These are phyloP conservation scores for Cheilosia vernalis DNA, from an alignment of 2,888 invertebrate genomes.

Conservation along the genomic window DNA sequence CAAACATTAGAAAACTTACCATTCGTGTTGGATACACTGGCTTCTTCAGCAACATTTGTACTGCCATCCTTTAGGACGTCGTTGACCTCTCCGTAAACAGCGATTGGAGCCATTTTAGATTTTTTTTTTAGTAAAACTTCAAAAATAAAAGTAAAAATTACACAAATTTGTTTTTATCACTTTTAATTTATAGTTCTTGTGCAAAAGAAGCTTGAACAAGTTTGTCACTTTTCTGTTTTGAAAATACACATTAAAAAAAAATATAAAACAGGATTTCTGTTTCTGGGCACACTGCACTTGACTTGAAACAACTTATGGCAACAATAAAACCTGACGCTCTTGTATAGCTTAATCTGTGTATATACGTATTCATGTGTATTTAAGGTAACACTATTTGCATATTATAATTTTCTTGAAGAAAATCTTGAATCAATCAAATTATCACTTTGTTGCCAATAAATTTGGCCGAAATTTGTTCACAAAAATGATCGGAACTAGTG, in stretches of 20 bases:
- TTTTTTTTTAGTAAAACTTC: slow-evolving; percentile 3
- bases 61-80: slow-evolving; percentile 35
- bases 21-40: slow-evolving; percentile 34
- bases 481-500: slow-evolving; percentile 71
- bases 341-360: not conserved
- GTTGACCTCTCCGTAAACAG: slow-evolving; percentile 57
- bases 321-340: slow-evolving; percentile 42
- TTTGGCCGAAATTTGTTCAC: slow-evolving; percentile 66
- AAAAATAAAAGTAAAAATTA: slow-evolving; percentile 17
- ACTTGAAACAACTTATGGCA: slow-evolving; percentile 32
- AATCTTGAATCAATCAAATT: slow-evolving; percentile 50
- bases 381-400: not conserved
- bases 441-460: slow-evolving; percentile 70
- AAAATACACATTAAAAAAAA: slow-evolving; percentile 1
- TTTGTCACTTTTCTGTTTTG: slow-evolving; percentile 12
- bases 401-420: slow-evolving; percentile 11
- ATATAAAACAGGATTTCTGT: slow-evolving; percentile 15
- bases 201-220: not conserved
- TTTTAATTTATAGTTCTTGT: not conserved
- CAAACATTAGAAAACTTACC: slow-evolving; percentile 41
- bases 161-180: slow-evolving; percentile 1
- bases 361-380: not conserved
- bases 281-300: slow-evolving; percentile 23
- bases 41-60: slow-evolving; percentile 32
- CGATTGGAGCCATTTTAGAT: slow-evolving; percentile 65